Evolutionary conservation across 2,888 invertebrate genomes (phyloP).

Genomic region (Apotomis capreana): DNA sequence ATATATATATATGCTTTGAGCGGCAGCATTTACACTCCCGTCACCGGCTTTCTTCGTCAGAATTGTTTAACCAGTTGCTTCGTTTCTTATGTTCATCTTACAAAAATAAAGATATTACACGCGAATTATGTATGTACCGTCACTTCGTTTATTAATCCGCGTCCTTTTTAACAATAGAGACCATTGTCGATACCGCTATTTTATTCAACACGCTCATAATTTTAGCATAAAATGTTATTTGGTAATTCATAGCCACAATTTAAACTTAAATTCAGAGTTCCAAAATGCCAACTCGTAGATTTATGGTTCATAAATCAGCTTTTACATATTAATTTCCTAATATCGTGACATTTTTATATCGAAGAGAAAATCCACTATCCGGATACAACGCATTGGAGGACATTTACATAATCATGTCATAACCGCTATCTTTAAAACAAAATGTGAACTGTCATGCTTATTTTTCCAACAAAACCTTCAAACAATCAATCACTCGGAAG

Average conservation of each 20-base stretch:
- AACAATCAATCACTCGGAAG: slow-evolving; percentile 36
- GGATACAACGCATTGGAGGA: slow-evolving; percentile 2
- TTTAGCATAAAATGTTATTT: slow-evolving; percentile 20
- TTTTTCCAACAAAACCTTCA: too few species aligned
- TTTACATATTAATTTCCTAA: slow-evolving; percentile 40
- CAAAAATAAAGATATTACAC: too few species aligned
- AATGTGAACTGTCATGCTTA: neutral
- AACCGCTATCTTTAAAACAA: neutral
- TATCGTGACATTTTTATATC: slow-evolving; percentile 16
- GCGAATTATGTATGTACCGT: too few species aligned
- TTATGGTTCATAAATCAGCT: slow-evolving; percentile 38
- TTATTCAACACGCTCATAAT: slow-evolving; percentile 6
- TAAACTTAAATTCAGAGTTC: slow-evolving; percentile 33
- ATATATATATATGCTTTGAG: too few species aligned
- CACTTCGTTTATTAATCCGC: too few species aligned
- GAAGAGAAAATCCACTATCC: slow-evolving; percentile 5
- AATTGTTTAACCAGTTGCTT: too few species aligned
- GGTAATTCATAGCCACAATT: slow-evolving; percentile 23
- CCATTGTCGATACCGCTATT: neutral
- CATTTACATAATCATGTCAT: neutral
- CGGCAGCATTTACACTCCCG: too few species aligned
- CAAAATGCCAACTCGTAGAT: slow-evolving; percentile 19
- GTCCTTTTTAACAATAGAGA: neutral
- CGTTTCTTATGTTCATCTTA: too few species aligned
- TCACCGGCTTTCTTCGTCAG: too few species aligned